Percentiles rank a stretch among this genome's conserved stretches.
These are phyloP conservation scores for Rotaria magnacalcarata DNA, from an alignment of 2,888 invertebrate species.

Conservation along the genomic window DNA sequence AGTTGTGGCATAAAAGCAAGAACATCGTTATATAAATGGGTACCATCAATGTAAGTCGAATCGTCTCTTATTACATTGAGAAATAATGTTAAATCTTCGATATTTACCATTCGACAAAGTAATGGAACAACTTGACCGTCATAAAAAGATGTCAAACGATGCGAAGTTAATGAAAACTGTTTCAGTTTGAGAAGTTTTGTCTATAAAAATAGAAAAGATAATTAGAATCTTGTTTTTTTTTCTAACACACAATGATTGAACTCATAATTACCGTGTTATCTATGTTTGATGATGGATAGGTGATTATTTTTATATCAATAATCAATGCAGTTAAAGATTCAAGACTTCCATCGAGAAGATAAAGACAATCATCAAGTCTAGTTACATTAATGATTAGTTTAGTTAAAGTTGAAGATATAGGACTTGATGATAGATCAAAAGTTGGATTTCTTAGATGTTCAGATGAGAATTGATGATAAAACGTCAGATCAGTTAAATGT, in stretches of 20 bases:
- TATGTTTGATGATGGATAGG: background rate
- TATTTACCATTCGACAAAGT: background rate
- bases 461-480: background rate
- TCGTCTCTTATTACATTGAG: background rate
- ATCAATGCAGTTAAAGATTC: background rate
- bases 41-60: background rate
- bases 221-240: no score
- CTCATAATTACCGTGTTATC: background rate
- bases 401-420: background rate
- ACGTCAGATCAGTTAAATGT: no score
- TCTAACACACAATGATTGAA: background rate
- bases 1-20: background rate
- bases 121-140: background rate
- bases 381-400: background rate
- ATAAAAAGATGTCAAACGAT: background rate
- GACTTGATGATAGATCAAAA: background rate
- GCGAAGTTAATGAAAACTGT: background rate
- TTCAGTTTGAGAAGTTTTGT: background rate
- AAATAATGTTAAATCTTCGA: background rate
- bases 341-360: background rate
- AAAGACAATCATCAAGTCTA: background rate
- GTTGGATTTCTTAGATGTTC: background rate
- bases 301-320: background rate
- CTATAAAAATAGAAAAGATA: background rate
- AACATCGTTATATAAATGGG: background rate